Evolutionary conservation across 2,797 vertebrate genomes (phyloP), one percentile per base, ranked within the genome.

Genomic region (Tarsius wallacei): DNA sequence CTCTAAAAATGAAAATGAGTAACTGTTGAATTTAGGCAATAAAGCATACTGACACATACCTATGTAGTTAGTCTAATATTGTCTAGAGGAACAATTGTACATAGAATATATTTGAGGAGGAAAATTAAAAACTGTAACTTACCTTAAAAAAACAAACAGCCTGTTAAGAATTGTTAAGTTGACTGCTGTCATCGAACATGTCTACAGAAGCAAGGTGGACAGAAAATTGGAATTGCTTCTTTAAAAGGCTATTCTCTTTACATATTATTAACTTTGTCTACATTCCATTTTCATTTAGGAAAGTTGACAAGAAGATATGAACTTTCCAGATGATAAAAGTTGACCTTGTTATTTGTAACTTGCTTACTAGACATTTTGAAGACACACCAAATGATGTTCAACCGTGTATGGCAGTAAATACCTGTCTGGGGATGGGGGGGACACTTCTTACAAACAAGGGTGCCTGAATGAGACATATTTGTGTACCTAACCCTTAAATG

Each of bases 341-440:
- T 82, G 66, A 57, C 14, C 70, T 53, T 87, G 10, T 5, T 49
- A 42, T 51, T 87, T 93, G 51, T 51, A 87, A 88, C 26, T 94
- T 94, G 85, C 93, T 97, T 88, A 93, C 81, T 57, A 81, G 78
- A 76, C 90, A 63, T 84, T 94, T 97, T 98, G 76, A 83, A 80
- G 91, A 90, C 63, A 74, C 47, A 64, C 28, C 61, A 87, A 94
- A 68, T 36, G 24, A 90, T 85, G 42, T 7, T 91, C 49, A 92
- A 71, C 95, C 9, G 7, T 51, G 63, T 42, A 66, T 88, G 51
- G n/a, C n/a, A n/a, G n/a, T n/a, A n/a, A n/a, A n/a, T n/a, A n/a
- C n/a, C n/a, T n/a, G n/a, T n/a, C n/a, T n/a, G n/a, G n/a, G n/a
- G n/a, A n/a, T n/a, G n/a, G n/a, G n/a, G n/a, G n/a, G n/a, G n/a